phyloP scores from a whole-genome alignment of 1,140 invertebrate genomes.

The Lamellibrachia luymesi region DNA sequence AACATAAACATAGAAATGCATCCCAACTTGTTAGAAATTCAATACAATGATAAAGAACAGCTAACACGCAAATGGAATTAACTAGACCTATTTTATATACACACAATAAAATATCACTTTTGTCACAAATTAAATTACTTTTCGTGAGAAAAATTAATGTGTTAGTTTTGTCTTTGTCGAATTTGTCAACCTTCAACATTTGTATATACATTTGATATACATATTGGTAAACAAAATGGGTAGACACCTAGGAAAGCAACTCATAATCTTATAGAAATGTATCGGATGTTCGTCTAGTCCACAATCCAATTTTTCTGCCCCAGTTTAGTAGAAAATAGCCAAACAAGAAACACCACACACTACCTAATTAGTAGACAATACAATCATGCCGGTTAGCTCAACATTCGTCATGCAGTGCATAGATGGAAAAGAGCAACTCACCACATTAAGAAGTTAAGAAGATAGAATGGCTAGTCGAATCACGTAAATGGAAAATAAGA shows the following conservation, averaged over 20 bases:
- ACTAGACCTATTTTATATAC: no score
- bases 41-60: no score
- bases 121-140: no score
- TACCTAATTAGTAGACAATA: not conserved
- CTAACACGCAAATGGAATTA: no score
- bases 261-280: not conserved
- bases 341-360: not conserved
- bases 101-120: no score
- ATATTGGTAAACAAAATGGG: not conserved
- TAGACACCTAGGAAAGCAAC: not conserved
- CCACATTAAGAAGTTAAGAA: not conserved
- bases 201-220: not conserved
- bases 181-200: not conserved
- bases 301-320: not conserved
- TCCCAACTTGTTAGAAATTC: not conserved
- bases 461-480: not conserved
- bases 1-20: not conserved
- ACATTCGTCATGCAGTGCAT: not conserved
- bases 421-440: not conserved
- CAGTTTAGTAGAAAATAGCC: not conserved
- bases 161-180: not conserved
- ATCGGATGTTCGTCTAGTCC: not conserved
- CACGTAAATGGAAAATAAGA: slow-evolving; percentile 1
- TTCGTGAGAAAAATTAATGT: not conserved
- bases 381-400: not conserved